Conservation (phyloP, 2,888 invertebrate species). For the Aporophyla nigra region DNA sequence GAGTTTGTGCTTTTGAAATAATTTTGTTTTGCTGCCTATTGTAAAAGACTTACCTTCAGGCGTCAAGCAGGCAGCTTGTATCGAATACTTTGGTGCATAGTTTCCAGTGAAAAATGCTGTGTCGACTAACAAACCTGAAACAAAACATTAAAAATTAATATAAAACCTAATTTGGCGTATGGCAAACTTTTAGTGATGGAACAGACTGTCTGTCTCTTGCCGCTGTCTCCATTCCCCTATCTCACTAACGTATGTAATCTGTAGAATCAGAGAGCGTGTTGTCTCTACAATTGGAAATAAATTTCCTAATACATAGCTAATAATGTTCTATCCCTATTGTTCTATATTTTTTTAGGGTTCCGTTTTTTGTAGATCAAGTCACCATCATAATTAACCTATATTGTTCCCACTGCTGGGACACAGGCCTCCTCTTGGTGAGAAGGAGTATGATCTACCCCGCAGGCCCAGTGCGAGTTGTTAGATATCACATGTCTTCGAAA, state of each 20-base stretch:
- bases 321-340: background rate
- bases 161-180: background rate
- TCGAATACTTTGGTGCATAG: conserved; percentile 91
- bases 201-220: background rate
- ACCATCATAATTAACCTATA: no score
- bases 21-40: no score
- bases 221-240: background rate
- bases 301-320: background rate
- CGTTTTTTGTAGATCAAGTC: conserved; percentile 25
- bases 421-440: no score
- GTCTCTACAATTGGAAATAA: background rate
- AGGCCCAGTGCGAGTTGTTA: no score
- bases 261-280: background rate
- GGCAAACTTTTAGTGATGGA: background rate
- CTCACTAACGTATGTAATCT: background rate
- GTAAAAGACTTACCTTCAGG: conserved; percentile 66
- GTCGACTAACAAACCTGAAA: conserved; percentile 89
- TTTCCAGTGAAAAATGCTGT: conserved; percentile 93
- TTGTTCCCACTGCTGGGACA: no score
- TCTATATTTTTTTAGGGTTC: no score
- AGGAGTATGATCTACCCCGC: no score
- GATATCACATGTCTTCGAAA: no score
- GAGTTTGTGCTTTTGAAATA: no score
- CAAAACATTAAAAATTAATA: conserved; percentile 12
- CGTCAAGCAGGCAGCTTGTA: conserved; percentile 90